Base-by-base conservation (phyloP, 2,888 invertebrate species). In the Parnassius mnemosyne region DNA sequence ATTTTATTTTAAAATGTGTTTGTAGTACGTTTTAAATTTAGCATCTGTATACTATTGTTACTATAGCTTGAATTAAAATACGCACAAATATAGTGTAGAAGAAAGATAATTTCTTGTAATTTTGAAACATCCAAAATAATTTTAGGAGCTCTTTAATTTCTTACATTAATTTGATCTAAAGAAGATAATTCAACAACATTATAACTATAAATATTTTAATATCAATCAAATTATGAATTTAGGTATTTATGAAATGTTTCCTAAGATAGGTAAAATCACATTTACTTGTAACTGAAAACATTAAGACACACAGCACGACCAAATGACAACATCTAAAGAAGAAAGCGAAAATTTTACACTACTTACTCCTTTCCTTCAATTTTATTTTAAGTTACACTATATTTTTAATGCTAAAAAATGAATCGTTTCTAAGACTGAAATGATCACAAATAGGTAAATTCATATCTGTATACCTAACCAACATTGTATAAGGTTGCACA, bases 241-340 rank as follows among this genome's bases (percentile, higher is more conserved):
- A 75, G 69, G 75, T 74, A 75, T 70, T 68, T 71, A 70, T 70
- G 70, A 68, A 69, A 69, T 64, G 41, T 70, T 65, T 63, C 75
- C 80, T 85, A 86, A 84, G 80, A 84, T 78, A 82, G 75, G 73
- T 78, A 80, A 85, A 85, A 81, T 73, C 83, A 88, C 84, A 78
- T 79, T 71, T 76, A 87, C 85, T 81, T 81, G 77, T 67, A 80
- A 86, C 78, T 70, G 65, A 81, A 84, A 68, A 84, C 81, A 81
- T 79, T 79, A 77, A 76, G 77, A 80, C 74, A 84, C 84, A 81
- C 81, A 69, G 77, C 80, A 87, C 83, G 80, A 84, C 72, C 80
- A 78, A 77, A 74, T 83, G 74, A 85, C 87, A 75, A 87, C 86
- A 87, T 77, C 84, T 87, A 88, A 83, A 85, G 73, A 80, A 79